Conservation (phyloP, 2,113 vertebrate species). For the Pleuronectes platessa region DNA sequence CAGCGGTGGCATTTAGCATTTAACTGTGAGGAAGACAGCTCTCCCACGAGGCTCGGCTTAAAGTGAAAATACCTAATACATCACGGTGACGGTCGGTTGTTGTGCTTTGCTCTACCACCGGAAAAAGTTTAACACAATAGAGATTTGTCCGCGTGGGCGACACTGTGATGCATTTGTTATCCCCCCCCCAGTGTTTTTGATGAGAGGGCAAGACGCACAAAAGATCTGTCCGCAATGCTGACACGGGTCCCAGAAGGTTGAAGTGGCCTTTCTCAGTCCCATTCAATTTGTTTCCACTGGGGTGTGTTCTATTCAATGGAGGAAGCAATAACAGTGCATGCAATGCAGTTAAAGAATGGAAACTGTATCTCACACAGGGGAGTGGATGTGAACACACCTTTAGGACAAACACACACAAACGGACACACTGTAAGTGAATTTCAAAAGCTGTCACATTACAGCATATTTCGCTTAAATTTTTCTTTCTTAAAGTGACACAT, state of each 20-base stretch:
- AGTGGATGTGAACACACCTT: slow-evolving; percentile 33
- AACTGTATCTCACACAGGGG: slow-evolving; percentile 26
- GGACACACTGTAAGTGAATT: neutral
- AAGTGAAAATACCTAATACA: neutral
- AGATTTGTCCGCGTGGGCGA: neutral
- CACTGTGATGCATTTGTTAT: slow-evolving; percentile 27
- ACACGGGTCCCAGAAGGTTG: slow-evolving; percentile 28
- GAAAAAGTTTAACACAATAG: neutral
- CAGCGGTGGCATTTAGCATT: slow-evolving; percentile 32
- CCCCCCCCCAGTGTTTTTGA: slow-evolving; percentile 48
- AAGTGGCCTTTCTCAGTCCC: slow-evolving; percentile 55
- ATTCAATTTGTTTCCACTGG: slow-evolving; percentile 60
- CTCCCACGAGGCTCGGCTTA: slow-evolving; percentile 15
- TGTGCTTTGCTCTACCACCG: neutral
- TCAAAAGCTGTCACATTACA: neutral
- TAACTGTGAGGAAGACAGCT: slow-evolving; percentile 13
- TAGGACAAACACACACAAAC: neutral
- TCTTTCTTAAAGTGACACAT: no score
- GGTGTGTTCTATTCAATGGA: slow-evolving; percentile 58
- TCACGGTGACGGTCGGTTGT: neutral
- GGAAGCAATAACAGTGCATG: slow-evolving; percentile 39
- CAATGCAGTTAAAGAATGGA: neutral
- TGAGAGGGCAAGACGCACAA: slow-evolving; percentile 41
- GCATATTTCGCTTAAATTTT: no score
- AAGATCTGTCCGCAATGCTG: slow-evolving; percentile 40